Conservation (phyloP, 2,888 invertebrate genomes). For the Hipparchia semele region DNA sequence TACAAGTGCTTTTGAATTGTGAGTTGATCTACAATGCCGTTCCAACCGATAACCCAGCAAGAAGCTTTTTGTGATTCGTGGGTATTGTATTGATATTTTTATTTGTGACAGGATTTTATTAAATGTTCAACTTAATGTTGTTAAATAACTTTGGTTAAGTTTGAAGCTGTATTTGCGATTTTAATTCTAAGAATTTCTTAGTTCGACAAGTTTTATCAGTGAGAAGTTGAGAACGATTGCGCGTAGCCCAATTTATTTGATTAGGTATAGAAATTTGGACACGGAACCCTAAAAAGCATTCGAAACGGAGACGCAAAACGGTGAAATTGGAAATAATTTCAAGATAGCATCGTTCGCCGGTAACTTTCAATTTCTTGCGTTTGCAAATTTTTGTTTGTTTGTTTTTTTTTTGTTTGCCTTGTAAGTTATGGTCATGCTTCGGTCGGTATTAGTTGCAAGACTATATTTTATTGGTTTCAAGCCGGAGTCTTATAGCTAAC, state of each 20-base stretch:
- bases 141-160: too few relatives aligned
- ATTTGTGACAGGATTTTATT: too few relatives aligned
- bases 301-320: conserved; percentile 73
- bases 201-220: too few relatives aligned
- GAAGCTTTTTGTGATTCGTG: too few relatives aligned
- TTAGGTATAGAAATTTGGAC: neutral
- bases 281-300: conserved; percentile 46
- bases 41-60: too few relatives aligned
- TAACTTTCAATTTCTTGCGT: conserved; percentile 77
- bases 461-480: conserved; percentile 22
- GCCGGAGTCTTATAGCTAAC: neutral
- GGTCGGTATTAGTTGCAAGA: conserved; percentile 29
- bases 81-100: too few relatives aligned
- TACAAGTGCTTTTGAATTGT: too few relatives aligned
- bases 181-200: too few relatives aligned
- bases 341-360: conserved; percentile 78
- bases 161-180: too few relatives aligned
- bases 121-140: too few relatives aligned
- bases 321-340: conserved; percentile 83
- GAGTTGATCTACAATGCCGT: too few relatives aligned
- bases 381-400: conserved; percentile 66
- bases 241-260: neutral
- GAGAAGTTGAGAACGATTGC: too few relatives aligned
- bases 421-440: conserved; percentile 56
- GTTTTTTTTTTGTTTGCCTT: conserved; percentile 50